A percentile compares a stretch with the other conserved stretches of the same genome.
phyloP scores from a whole-genome alignment of 2,113 vertebrate genomes.

The Triplophysa rosa region DNA sequence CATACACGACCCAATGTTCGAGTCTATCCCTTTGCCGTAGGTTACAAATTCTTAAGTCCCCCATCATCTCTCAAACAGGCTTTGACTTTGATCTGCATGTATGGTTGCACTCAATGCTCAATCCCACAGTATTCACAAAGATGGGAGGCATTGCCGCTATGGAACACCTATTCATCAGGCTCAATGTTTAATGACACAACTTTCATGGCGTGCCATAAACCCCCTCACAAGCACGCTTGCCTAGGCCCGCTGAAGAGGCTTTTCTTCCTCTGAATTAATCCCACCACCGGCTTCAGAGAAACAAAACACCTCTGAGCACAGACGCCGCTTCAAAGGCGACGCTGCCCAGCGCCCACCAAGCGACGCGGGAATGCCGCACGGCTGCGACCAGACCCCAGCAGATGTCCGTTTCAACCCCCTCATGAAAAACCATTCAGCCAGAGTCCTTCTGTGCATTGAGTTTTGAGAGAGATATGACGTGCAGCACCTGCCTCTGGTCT shows the following conservation, averaged over 20 bases:
- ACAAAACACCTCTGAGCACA: slow-evolving; percentile 40
- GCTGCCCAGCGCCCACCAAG: slow-evolving; percentile 45
- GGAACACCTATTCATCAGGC: slow-evolving; percentile 47
- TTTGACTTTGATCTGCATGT: slow-evolving; percentile 45
- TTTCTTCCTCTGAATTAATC: slow-evolving; percentile 47
- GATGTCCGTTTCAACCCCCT: slow-evolving; percentile 67
- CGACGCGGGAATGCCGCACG: slow-evolving; percentile 18
- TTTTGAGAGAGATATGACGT: not conserved
- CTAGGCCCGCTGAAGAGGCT: slow-evolving; percentile 35
- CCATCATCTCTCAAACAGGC: slow-evolving; percentile 15
- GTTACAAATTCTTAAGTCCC: slow-evolving; percentile 8
- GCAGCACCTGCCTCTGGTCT: slow-evolving; percentile 51
- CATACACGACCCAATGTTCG: not conserved
- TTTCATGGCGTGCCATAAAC: slow-evolving; percentile 32
- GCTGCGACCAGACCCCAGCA: slow-evolving; percentile 64
- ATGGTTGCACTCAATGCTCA: slow-evolving; percentile 25
- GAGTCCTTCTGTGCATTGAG: slow-evolving; percentile 4
- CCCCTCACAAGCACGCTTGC: slow-evolving; percentile 18
- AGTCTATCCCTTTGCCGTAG: not conserved
- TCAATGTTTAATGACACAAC: slow-evolving; percentile 30
- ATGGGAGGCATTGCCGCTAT: slow-evolving; percentile 36
- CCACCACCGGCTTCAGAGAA: slow-evolving; percentile 31
- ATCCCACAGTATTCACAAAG: slow-evolving; percentile 26
- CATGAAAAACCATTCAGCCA: slow-evolving; percentile 21
- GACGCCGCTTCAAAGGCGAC: slow-evolving; percentile 66